Base-by-base conservation (phyloP, 2,113 vertebrate genomes). In the Chamaetylas fuelleborni region DNA sequence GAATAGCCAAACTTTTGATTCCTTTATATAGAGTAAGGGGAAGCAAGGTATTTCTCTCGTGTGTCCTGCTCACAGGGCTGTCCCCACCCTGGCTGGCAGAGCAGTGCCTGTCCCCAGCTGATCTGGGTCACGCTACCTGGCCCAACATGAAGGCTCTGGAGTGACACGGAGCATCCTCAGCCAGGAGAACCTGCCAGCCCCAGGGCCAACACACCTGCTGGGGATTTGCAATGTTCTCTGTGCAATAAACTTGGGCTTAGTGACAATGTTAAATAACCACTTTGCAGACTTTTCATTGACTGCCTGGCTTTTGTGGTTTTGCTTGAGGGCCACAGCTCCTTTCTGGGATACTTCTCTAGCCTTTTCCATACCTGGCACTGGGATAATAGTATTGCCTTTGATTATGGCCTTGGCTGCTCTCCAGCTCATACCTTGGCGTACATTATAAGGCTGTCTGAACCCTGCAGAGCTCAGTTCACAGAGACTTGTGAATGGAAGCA, bases 91-190 rank as follows among this genome's bases (percentile, higher is more conserved):
- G 64, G 38, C 38, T 69, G 53, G 45, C 28, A 69, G 31, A 56
- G 43, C 33, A 43, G 18, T 13, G 34, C 54, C 50, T 38, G 47
- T 64, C 14, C 47, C 25, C 50, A 65, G 40, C 42, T 13, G 38
- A 15, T 50, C 14, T 19, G 73, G 50, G 11, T 51, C 17, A 0
- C 1, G 14, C 13, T 56, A 24, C 47, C 38, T 8, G 1, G 28
- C 45, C 31, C 0, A 0, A 16, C 26, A 48, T 1, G 13, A 42
- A n/a, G 70, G 47, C 23, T 47, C 19, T 20, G 14, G 19, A 6
- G 5, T 12, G 16, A 40, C 12, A 2, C 23, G 0, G 3, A 77
- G 12, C 58, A 53, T 53, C 66, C 74, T 76, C 0, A 0, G 34
- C 51, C 4, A 1, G 40, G 57, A 26, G 36, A 76, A 51, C 45